A percentile compares a stretch with the other conserved stretches of the same genome.
Conservation (phyloP, 2,888 invertebrate species). For the Panorpa germanica region DNA sequence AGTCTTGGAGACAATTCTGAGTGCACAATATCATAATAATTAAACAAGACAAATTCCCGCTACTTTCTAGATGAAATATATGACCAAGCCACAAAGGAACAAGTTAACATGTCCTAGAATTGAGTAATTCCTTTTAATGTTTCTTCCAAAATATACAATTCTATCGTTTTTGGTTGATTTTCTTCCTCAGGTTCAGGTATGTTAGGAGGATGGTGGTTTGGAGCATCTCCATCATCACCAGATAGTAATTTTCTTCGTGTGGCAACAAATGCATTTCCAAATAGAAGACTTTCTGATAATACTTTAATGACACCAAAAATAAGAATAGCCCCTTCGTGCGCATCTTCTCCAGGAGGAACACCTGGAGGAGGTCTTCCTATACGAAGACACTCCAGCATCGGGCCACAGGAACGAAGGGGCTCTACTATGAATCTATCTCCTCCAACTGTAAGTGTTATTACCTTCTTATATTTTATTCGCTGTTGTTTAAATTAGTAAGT, state of each 20-base stretch:
- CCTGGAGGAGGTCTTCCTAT: slow-evolving; percentile 64
- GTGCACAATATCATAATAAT: too few relatives aligned
- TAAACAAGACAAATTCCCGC: too few relatives aligned
- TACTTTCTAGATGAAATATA: too few relatives aligned
- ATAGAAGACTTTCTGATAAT: slow-evolving; percentile 78
- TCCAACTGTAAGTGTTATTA: slow-evolving; percentile 61
- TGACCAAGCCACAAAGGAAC: too few relatives aligned
- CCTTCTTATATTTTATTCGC: not conserved
- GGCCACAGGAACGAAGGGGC: slow-evolving; percentile 71
- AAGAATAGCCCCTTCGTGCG: slow-evolving; percentile 73
- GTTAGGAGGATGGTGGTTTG: slow-evolving; percentile 68
- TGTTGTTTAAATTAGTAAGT: not conserved
- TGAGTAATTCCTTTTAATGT: too few relatives aligned
- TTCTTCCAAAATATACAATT: not conserved
- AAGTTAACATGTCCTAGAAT: too few relatives aligned
- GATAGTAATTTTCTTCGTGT: slow-evolving; percentile 77
- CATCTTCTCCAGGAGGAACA: slow-evolving; percentile 55
- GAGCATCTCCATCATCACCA: slow-evolving; percentile 65
- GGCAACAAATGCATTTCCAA: slow-evolving; percentile 56
- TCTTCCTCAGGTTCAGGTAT: slow-evolving; percentile 36
- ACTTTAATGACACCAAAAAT: slow-evolving; percentile 83
- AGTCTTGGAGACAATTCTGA: too few relatives aligned
- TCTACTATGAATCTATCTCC: slow-evolving; percentile 74
- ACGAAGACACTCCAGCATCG: slow-evolving; percentile 79
- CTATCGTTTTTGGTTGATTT: slow-evolving; percentile 1